Conservation (phyloP, 1,140 invertebrate genomes). For the Pseudomyrmex cubaensis region DNA sequence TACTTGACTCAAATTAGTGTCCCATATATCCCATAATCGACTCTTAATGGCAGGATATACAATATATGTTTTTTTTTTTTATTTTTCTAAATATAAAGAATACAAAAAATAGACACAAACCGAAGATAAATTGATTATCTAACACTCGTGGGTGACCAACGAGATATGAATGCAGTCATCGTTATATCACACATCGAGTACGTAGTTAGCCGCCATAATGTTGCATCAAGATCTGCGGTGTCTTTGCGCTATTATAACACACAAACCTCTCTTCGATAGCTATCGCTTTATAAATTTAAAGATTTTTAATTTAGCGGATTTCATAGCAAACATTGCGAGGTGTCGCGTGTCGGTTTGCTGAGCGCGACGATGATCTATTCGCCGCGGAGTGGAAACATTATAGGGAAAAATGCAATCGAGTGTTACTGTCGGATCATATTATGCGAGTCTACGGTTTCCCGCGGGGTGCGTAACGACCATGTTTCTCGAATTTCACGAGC, state of each 20-base stretch:
- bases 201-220: background rate
- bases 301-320: background rate
- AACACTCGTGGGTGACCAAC: background rate
- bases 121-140: constrained; percentile 11
- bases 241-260: constrained; percentile 31
- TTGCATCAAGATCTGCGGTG: constrained; percentile 2
- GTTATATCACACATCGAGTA: background rate
- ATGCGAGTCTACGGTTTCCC: constrained; percentile 79
- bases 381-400: constrained; percentile 75
- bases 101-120: background rate
- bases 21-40: background rate
- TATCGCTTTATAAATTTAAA: constrained; percentile 47
- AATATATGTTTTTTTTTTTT: too few relatives aligned
- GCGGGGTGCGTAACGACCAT: constrained; percentile 69
- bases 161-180: background rate
- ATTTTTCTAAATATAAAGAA: background rate
- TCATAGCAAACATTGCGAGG: constrained; percentile 41
- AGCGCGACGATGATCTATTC: constrained; percentile 61
- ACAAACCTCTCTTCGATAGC: background rate
- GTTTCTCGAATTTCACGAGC: constrained; percentile 82
- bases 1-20: constrained; percentile 51
- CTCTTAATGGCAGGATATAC: background rate
- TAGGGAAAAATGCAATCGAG: constrained; percentile 78
- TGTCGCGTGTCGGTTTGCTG: constrained; percentile 61
- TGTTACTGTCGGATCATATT: constrained; percentile 81